These are phyloP conservation scores for Aplysia californica DNA, from an alignment of 1,140 invertebrate genomes.

Conservation along the genomic window DNA sequence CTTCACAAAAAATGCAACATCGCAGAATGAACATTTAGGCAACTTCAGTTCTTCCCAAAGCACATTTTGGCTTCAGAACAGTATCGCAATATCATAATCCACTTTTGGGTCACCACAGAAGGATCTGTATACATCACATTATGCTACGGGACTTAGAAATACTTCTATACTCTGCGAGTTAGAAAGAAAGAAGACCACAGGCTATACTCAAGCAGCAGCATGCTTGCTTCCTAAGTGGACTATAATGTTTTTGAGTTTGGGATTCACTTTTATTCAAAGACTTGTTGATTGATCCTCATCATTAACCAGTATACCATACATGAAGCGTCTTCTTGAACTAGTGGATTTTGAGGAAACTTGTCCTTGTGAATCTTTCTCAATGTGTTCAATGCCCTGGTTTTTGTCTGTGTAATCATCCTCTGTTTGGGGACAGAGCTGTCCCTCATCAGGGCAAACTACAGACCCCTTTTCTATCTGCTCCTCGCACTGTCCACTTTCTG, in stretches of 20 bases:
- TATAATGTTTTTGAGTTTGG: neutral
- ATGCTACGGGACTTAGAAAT: neutral
- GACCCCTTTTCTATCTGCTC: too few species aligned
- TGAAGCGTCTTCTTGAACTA: neutral
- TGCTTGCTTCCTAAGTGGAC: too few species aligned
- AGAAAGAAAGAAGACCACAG: neutral
- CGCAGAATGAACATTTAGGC: too few species aligned
- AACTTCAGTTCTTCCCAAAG: too few species aligned
- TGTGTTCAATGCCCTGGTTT: neutral
- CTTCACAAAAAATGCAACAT: too few species aligned
- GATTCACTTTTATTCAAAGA: neutral
- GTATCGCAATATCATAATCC: neutral
- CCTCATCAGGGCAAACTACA: neutral
- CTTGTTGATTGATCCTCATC: neutral
- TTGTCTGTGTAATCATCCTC: too few species aligned
- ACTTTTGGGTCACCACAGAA: neutral
- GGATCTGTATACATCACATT: neutral
- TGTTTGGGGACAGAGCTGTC: neutral
- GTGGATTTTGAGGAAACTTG: neutral
- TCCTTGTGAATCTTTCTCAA: neutral
- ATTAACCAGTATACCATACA: conserved; percentile 15
- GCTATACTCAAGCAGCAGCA: neutral
- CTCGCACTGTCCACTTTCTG: too few species aligned
- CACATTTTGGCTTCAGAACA: too few species aligned
- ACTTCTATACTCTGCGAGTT: neutral